Conservation (phyloP, 2,113 vertebrate genomes). For the Coptodon bakossiorum region DNA sequence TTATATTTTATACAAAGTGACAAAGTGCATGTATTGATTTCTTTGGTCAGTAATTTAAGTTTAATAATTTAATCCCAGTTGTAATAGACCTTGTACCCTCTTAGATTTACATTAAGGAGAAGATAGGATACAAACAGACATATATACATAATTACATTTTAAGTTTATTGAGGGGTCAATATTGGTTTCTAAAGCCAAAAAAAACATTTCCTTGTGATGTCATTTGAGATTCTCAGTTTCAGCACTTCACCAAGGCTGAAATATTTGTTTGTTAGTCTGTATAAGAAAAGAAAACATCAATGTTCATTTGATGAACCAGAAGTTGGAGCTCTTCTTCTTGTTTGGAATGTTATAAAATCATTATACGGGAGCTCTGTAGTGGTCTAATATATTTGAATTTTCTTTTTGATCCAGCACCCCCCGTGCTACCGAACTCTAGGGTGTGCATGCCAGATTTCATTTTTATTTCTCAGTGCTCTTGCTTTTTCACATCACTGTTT, state of each 20-base stretch:
- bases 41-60: background rate
- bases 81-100: background rate
- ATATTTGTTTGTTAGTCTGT: background rate
- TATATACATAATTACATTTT: background rate
- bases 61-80: accelerated
- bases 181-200: background rate
- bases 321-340: background rate
- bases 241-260: accelerated
- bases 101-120: background rate
- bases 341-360: background rate
- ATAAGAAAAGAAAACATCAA: accelerated
- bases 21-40: background rate
- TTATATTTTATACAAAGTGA: background rate
- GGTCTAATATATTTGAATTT: background rate
- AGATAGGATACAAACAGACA: background rate
- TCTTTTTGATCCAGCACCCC: background rate
- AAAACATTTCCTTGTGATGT: background rate
- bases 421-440: accelerated
- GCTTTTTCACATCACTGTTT: background rate
- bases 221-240: background rate
- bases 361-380: background rate
- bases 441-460: background rate
- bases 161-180: background rate
- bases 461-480: background rate
- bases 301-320: background rate